A percentile compares a stretch with the other conserved stretches of the same genome.
Evolutionary conservation across 92 coral and sea anemone species (phyloP).

Genomic region (Galaxea fascicularis): DNA sequence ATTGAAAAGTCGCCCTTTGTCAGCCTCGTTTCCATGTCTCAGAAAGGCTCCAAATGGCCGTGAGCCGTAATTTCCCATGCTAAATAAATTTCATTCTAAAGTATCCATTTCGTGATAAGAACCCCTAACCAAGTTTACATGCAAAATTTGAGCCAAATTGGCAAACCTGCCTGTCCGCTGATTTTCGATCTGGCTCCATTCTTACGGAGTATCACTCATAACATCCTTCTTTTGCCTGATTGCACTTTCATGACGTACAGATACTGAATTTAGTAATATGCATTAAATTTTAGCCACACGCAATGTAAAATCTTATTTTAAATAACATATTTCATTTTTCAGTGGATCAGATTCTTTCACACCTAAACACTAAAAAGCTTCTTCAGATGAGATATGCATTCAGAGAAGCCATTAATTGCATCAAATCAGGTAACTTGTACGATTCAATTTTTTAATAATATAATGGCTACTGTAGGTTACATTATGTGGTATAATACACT

Average conservation of each 20-base stretch:
- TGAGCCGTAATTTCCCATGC: neutral
- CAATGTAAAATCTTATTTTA: neutral
- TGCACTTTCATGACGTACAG: no score
- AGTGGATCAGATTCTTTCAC: slow-evolving; percentile 47
- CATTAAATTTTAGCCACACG: slow-evolving; percentile 9
- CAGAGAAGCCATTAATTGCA: slow-evolving; percentile 37
- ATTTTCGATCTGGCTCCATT: no score
- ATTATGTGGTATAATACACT: neutral
- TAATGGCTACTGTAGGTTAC: slow-evolving; percentile 1
- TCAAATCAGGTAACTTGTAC: slow-evolving; percentile 21
- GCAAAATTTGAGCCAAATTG: no score
- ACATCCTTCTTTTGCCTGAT: no score
- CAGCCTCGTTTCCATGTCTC: slow-evolving; percentile 12
- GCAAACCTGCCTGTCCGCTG: neutral
- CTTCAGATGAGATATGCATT: slow-evolving; percentile 34
- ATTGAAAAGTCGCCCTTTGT: neutral
- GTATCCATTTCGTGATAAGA: slow-evolving; percentile 2
- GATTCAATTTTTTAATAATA: neutral
- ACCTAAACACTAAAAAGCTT: slow-evolving; percentile 25
- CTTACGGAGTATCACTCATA: no score
- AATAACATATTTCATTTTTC: neutral
- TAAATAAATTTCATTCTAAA: neutral
- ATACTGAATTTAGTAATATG: neutral
- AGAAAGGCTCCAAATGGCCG: neutral
- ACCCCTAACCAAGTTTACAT: neutral